Base-by-base conservation (phyloP, 2,797 vertebrate genomes). In the Loris lydekkerianus region DNA sequence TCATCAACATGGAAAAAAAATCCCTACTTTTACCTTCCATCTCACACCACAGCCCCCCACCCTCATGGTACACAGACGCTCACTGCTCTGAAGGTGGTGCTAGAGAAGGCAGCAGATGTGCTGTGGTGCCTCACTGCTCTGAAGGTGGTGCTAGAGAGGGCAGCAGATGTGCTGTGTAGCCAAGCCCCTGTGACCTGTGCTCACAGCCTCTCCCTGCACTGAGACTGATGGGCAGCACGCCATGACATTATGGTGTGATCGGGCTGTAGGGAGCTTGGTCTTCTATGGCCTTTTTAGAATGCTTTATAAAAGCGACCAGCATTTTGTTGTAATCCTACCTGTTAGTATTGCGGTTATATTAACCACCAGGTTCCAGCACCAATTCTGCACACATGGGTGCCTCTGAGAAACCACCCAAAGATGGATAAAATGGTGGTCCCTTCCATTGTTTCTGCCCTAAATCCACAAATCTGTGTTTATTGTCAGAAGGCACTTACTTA, bases 101-200 rank as follows among this genome's bases (percentile, higher is more conserved):
- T 9, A 0, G 1, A 0, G 27, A 4, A 34, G 56, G 53, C 10
- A 4, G 0, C 1, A 53, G 49, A 15, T 53, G 11, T 53, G 49
- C 49, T 5, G 49, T 53, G 49, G 46, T 46, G 34, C 13, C 65
- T 17, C 3, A 7, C 65, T 3, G 31, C 65, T 67, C 65, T n/a
- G 10, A n/a, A 17, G 65, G 3, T 10, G 5, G 5, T 8, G 23
- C 76, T 9, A 0, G 1, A 0, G 27, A 4, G 46, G 56, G 53
- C 10, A 4, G 0, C 1, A 53, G 49, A 15, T 53, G 11, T 53
- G 49, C 49, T 5, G 49, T 53, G 49, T 14, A 4, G 1, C 18
- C 25, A 0, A 11, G 1, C 3, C 29, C 27, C 27, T 1, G 0
- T 13, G 27, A 31, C 4, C 72, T 11, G 0, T 1, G 6, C 1